A percentile compares a stretch with the other conserved stretches of the same genome.
phyloP scores from a whole-genome alignment of 1,140 invertebrate species.

The Penaeus vannamei region DNA sequence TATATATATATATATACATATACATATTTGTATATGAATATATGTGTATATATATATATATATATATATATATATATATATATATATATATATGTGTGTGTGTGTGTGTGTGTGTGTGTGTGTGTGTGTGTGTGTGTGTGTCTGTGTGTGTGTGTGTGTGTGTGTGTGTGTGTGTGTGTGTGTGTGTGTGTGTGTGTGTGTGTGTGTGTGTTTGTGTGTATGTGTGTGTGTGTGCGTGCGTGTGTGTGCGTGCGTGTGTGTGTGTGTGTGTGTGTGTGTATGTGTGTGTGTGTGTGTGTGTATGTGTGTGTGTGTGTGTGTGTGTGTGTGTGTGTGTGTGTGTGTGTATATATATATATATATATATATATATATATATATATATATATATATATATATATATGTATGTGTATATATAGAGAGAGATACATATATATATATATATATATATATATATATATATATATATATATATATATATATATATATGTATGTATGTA shows the following conservation, averaged over 20 bases:
- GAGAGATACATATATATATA: neutral
- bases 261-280: neutral
- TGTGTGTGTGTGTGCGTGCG: neutral
- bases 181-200: conserved; percentile 33
- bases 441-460: too few relatives aligned
- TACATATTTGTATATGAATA: conserved; percentile 29
- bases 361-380: neutral
- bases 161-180: neutral
- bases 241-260: neutral
- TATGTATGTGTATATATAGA: neutral
- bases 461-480: too few relatives aligned
- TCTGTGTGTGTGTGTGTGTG: neutral
- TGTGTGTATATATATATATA: neutral
- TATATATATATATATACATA: neutral
- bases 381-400: too few relatives aligned
- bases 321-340: too few relatives aligned
- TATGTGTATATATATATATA: conserved; percentile 23
- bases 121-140: too few relatives aligned
- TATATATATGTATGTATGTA: too few relatives aligned
- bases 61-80: too few relatives aligned
- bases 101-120: too few relatives aligned
- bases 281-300: neutral
- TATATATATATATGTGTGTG: too few relatives aligned
- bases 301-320: too few relatives aligned
- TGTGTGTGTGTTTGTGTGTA: neutral